A percentile compares a stretch with the other conserved stretches of the same genome.
These are phyloP conservation scores for Ctenopoma kingsleyae DNA, from an alignment of 2,797 vertebrate genomes.

Conservation along the genomic window DNA sequence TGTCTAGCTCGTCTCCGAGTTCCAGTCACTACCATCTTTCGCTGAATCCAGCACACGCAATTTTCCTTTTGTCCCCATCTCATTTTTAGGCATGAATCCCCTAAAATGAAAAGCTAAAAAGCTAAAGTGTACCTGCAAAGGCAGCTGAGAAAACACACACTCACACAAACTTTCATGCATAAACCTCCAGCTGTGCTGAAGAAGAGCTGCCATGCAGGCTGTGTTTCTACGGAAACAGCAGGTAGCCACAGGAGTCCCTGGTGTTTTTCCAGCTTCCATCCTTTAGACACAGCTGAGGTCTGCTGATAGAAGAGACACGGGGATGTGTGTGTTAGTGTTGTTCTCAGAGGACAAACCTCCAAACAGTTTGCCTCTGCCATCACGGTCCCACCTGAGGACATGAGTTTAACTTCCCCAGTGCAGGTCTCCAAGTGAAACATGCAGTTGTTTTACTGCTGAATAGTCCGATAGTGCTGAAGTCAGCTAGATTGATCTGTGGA, in stretches of 20 bases:
- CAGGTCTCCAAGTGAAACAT: conserved; percentile 44
- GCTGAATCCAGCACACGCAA: conserved; percentile 1
- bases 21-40: neutral
- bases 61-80: conserved; percentile 6
- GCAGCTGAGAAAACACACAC: conserved; percentile 15
- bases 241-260: conserved; percentile 71
- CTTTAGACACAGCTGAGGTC: conserved; percentile 73
- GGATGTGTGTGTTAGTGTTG: conserved; percentile 28
- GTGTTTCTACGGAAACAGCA: conserved; percentile 83
- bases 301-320: conserved; percentile 66
- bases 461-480: conserved; percentile 16
- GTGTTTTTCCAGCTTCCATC: conserved; percentile 74
- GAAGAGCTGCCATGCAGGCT: conserved; percentile 54
- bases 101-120: conserved; percentile 37
- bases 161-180: conserved; percentile 16
- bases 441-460: conserved; percentile 21
- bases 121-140: conserved; percentile 23
- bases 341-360: conserved; percentile 57
- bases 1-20: neutral
- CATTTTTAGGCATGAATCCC: conserved; percentile 28
- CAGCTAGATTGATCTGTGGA: conserved; percentile 43
- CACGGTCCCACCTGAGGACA: conserved; percentile 55
- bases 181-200: conserved; percentile 68
- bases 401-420: conserved; percentile 41
- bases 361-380: conserved; percentile 39